Evolutionary conservation across 2,797 vertebrate species (phyloP).

Genomic region (Pempheris klunzingeri): DNA sequence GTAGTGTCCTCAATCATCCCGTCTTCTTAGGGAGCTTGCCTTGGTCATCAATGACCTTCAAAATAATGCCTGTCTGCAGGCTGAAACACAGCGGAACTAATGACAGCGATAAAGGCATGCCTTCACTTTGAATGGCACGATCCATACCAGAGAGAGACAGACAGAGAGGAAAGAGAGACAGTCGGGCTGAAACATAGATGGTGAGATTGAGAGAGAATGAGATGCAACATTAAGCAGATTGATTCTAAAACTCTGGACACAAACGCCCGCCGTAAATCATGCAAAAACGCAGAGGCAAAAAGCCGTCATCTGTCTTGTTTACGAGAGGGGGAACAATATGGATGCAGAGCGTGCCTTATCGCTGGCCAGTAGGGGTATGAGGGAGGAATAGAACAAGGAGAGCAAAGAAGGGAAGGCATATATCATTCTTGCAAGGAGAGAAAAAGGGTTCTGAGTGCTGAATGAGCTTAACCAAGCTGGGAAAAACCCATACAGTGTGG

Average conservation of each 20-base stretch:
- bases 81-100: slow-evolving; percentile 78
- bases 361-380: slow-evolving; percentile 42
- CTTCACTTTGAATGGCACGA: slow-evolving; percentile 66
- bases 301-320: slow-evolving; percentile 79
- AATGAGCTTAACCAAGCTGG: slow-evolving; percentile 22
- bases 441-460: slow-evolving; percentile 15
- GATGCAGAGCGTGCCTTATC: slow-evolving; percentile 67
- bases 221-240: slow-evolving; percentile 86
- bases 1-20: slow-evolving; percentile 45
- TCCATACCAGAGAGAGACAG: slow-evolving; percentile 50
- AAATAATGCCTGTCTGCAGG: slow-evolving; percentile 57
- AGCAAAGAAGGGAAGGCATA: slow-evolving; percentile 49
- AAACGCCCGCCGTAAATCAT: slow-evolving; percentile 72
- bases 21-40: slow-evolving; percentile 30
- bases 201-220: slow-evolving; percentile 66
- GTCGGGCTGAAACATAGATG: slow-evolving; percentile 46
- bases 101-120: slow-evolving; percentile 73
- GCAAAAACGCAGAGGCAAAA: slow-evolving; percentile 69
- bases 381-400: slow-evolving; percentile 59
- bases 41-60: slow-evolving; percentile 78
- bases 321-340: slow-evolving; percentile 75
- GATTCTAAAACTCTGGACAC: slow-evolving; percentile 78
- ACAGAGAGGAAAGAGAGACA: slow-evolving; percentile 28
- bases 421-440: slow-evolving; percentile 51
- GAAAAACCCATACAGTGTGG: slow-evolving; percentile 16